These are phyloP conservation scores for Eulemur mongoz DNA, from an alignment of 2,797 vertebrate genomes.

Conservation along the genomic window DNA sequence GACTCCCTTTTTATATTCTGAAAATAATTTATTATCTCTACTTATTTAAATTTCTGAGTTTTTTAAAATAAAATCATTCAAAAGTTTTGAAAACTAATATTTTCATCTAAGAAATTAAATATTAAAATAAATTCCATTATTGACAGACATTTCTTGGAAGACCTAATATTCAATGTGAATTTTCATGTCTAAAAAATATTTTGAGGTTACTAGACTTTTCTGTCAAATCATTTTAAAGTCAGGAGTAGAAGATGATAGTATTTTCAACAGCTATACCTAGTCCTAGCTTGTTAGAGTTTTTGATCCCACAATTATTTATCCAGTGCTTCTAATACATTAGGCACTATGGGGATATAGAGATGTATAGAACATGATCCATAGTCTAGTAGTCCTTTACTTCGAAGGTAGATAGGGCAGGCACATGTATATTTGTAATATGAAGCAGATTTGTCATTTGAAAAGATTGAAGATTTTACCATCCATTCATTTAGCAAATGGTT, in stretches of 20 bases:
- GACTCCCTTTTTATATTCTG: neutral
- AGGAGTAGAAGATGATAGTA: neutral
- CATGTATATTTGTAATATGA: neutral
- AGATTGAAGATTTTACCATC: neutral
- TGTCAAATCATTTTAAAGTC: neutral
- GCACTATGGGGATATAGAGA: neutral
- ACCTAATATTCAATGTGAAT: neutral
- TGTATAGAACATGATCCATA: neutral
- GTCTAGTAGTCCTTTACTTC: neutral
- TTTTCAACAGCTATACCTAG: neutral
- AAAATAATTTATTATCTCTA: neutral
- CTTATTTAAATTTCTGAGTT: neutral
- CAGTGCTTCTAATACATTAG: neutral
- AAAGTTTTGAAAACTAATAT: neutral
- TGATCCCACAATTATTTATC: neutral
- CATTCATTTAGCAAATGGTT: constrained; percentile 22
- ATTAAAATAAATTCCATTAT: neutral
- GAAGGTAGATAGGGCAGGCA: neutral
- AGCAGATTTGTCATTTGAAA: neutral
- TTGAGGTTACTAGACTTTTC: constrained; percentile 24
- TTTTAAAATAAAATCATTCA: neutral
- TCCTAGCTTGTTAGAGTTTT: neutral
- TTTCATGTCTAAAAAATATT: neutral
- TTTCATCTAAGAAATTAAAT: neutral
- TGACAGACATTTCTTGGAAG: constrained; percentile 20